Base-by-base conservation (phyloP, 2,113 vertebrate species). In the Myanophis thanlyinensis region DNA sequence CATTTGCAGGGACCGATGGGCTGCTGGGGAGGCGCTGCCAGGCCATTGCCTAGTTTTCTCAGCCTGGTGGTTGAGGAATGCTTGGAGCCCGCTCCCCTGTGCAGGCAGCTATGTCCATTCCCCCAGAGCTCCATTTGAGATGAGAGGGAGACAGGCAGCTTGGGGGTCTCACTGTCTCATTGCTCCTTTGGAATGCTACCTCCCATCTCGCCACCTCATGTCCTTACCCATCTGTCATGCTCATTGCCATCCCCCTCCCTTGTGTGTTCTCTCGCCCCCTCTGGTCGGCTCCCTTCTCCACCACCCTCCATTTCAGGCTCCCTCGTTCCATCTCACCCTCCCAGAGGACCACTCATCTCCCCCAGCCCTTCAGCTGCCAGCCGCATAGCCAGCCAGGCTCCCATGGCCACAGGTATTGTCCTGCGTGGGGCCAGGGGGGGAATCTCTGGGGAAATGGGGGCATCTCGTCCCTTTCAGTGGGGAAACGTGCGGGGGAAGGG, bases 351-450 rank as follows among this genome's bases (percentile, higher is more conserved):
- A 44, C 94, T 91, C 94, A 95, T 98, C 95, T 95, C 96, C 95
- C 96, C 97, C 90, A 98, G 97, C 86, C 97, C 97, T 1, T 97
- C 98, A 0, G 97, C 97, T 44, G 96, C 97, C 97, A 95, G 96
- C 95, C 97, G 97, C 95, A 97, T 98, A 96, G 98, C 98, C 96
- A 96, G 95, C 93, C 97, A 96, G 93, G 96, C 97, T 20, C 94
- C 93, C 2, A 93, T 96, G 2, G 2, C 85, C 80, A 18, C 0
- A 0, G 12, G 5, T 52, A 88, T 12, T 3, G 48, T 4, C 30
- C 73, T 47, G 48, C 73, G 4, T 0, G 56, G 22, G 48, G 48
- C 10, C 12, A 0, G 0, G 40, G 25, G 22, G 4, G 40, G 10
- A 2, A 1, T 8, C 67, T 86, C 46, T 9, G 23, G 35, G 49